Percentiles rank a stretch among this genome's conserved stretches.
Evolutionary conservation across 2,113 vertebrate genomes (phyloP).

Genomic region (Athene cunicularia): DNA sequence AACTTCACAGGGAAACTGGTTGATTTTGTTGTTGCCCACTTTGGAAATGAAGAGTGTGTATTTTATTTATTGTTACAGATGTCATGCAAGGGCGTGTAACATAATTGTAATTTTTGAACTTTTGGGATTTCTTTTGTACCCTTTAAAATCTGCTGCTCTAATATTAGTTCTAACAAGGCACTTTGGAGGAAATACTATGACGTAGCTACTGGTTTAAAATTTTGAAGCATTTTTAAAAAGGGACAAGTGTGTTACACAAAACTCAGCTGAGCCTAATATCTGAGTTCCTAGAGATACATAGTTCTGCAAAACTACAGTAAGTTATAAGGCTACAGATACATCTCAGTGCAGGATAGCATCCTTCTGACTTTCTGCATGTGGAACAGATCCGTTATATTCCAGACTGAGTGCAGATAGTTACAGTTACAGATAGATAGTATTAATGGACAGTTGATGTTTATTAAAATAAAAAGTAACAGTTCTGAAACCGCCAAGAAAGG

Average conservation of each 20-base stretch:
- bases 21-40: constrained; percentile 79
- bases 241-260: not conserved
- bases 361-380: not conserved
- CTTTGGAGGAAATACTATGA: not conserved
- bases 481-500: not conserved
- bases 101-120: not conserved
- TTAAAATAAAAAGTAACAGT: not conserved
- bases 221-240: not conserved
- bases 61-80: not conserved
- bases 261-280: not conserved
- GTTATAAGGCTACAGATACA: not conserved
- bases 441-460: not conserved
- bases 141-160: not conserved
- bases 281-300: not conserved
- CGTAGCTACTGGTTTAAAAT: not conserved
- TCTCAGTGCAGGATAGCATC: not conserved
- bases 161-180: not conserved
- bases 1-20: constrained; percentile 66
- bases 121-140: not conserved
- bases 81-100: not conserved
- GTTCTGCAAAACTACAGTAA: not conserved
- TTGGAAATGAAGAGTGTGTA: constrained; percentile 79
- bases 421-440: not conserved
- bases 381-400: not conserved
- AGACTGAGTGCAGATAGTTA: not conserved